phyloP scores from a whole-genome alignment of 2,888 invertebrate genomes.

The Heliconius ismenius region DNA sequence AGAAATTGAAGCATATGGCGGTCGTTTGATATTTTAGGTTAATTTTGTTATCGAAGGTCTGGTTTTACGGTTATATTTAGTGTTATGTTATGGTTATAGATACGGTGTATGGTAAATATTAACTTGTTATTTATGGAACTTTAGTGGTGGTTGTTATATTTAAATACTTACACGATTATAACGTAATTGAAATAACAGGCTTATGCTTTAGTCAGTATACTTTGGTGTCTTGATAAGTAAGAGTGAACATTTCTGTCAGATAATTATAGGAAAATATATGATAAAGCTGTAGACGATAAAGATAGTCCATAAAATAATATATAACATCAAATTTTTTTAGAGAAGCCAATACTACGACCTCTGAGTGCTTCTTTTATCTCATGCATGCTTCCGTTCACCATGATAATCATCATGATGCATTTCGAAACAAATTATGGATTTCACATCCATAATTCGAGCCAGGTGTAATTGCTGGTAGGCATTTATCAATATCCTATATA shows the following conservation, averaged over 20 bases:
- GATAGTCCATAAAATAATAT: no score
- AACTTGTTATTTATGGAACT: constrained; percentile 4
- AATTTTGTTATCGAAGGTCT: constrained; percentile 34
- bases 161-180: background rate
- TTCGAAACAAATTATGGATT: background rate
- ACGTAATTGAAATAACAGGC: background rate
- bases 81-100: constrained; percentile 10
- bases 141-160: background rate
- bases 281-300: background rate
- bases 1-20: constrained; percentile 35
- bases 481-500: background rate
- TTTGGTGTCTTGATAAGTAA: background rate
- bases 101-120: background rate
- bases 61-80: constrained; percentile 3
- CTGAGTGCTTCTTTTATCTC: no score
- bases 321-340: no score
- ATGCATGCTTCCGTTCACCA: no score
- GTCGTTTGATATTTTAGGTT: constrained; percentile 25
- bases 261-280: background rate
- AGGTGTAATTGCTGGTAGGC: background rate
- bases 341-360: no score
- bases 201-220: background rate
- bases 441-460: background rate
- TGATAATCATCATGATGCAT: no score
- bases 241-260: background rate